phyloP scores from a whole-genome alignment of 2,797 vertebrate genomes.

The Diglossa cyanea region DNA sequence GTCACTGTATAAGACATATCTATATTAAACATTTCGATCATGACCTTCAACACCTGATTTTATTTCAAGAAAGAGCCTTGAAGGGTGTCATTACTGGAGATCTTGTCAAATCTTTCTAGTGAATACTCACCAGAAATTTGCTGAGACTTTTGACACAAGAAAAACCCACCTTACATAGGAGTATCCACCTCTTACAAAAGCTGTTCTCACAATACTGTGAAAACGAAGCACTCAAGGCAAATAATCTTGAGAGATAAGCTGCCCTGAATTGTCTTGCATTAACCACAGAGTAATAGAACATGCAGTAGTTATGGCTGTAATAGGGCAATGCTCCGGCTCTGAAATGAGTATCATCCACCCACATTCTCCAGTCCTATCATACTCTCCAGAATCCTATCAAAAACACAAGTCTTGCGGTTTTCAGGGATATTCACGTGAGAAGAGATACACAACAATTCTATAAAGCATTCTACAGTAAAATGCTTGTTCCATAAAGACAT shows the following conservation, averaged over 20 bases:
- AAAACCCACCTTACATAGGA: neutral
- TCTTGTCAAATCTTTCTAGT: neutral
- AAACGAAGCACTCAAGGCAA: neutral
- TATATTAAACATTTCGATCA: neutral
- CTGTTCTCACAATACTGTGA: neutral
- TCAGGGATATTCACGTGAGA: neutral
- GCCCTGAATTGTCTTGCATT: neutral
- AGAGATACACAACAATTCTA: neutral
- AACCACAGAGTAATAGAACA: neutral
- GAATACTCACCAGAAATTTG: neutral
- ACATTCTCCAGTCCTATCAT: neutral
- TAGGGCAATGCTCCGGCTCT: neutral
- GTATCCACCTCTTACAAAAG: neutral
- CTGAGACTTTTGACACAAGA: neutral
- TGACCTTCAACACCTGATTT: neutral
- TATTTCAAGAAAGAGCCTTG: neutral
- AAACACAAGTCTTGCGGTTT: neutral
- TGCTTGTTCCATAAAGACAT: neutral
- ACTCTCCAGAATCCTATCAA: neutral
- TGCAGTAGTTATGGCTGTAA: neutral
- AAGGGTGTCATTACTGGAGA: neutral
- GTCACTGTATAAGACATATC: neutral
- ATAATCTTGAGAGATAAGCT: neutral
- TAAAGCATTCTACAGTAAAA: neutral
- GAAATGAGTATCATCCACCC: neutral